Evolutionary conservation across 2,113 vertebrate species (phyloP).

Genomic region (Azemiops feae): DNA sequence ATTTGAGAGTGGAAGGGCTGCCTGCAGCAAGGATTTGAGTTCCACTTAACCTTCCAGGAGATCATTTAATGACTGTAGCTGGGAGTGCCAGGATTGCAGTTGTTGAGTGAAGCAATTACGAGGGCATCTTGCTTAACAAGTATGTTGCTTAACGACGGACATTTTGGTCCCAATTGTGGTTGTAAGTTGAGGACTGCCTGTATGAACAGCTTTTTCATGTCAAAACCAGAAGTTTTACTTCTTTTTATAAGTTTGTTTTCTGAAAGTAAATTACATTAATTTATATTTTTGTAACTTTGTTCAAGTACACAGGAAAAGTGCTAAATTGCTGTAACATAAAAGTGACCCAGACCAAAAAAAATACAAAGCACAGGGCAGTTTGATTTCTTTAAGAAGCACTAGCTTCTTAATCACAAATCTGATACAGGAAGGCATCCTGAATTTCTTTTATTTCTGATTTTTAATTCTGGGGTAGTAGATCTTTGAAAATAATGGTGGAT

Average conservation of each 20-base stretch:
- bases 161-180: neutral
- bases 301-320: neutral
- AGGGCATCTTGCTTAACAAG: neutral
- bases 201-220: neutral
- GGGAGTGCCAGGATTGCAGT: neutral
- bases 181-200: neutral
- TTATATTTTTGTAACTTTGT: neutral
- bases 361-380: neutral
- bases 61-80: neutral
- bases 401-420: neutral
- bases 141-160: neutral
- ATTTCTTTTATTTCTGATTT: neutral
- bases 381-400: neutral
- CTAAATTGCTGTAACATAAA: neutral
- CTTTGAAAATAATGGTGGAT: neutral
- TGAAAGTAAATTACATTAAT: neutral
- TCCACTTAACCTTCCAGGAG: neutral
- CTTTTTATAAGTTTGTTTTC: neutral
- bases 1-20: neutral
- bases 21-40: neutral
- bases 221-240: fast-evolving
- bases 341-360: neutral
- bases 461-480: neutral
- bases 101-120: neutral
- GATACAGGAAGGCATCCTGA: neutral